A percentile compares a stretch with the other conserved stretches of the same genome.
These are phyloP conservation scores for Nebria brevicollis DNA, from an alignment of 2,888 invertebrate species.

Conservation along the genomic window DNA sequence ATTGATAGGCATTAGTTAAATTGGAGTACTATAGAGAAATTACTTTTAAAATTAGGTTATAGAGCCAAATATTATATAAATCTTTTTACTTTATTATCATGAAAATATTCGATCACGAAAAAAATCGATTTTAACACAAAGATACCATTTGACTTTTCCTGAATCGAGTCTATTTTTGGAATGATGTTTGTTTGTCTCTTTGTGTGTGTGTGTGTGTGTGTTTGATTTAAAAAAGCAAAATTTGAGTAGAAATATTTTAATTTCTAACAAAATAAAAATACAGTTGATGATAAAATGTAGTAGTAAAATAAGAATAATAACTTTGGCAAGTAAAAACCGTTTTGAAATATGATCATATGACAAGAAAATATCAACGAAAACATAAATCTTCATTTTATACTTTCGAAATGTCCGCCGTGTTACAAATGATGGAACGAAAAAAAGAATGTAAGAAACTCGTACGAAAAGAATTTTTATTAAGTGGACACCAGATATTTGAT, in stretches of 20 bases:
- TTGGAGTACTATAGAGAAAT: conserved; percentile 2
- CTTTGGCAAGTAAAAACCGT: not conserved
- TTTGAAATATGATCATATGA: conserved; percentile 31
- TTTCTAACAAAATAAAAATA: too few relatives aligned
- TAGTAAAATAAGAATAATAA: not conserved
- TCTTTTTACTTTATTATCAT: too few relatives aligned
- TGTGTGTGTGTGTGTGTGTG: too few relatives aligned
- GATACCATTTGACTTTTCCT: too few relatives aligned
- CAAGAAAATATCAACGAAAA: conserved; percentile 31
- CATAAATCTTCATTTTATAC: conserved; percentile 36
- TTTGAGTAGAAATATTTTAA: too few relatives aligned
- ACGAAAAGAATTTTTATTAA: not conserved
- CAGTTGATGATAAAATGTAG: not conserved
- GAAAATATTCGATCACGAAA: too few relatives aligned
- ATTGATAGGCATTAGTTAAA: not conserved
- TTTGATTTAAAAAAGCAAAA: too few relatives aligned
- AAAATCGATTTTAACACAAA: too few relatives aligned
- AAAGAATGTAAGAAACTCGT: not conserved
- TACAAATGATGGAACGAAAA: conserved; percentile 17
- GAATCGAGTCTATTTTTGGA: too few relatives aligned
- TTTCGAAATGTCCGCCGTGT: conserved; percentile 26
- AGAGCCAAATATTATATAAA: not conserved
- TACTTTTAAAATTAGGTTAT: not conserved
- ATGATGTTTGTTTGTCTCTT: too few relatives aligned
- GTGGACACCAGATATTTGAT: conserved; percentile 9